Base-by-base conservation (phyloP, 2,113 vertebrate genomes). In the Grammomys dolichurus region DNA sequence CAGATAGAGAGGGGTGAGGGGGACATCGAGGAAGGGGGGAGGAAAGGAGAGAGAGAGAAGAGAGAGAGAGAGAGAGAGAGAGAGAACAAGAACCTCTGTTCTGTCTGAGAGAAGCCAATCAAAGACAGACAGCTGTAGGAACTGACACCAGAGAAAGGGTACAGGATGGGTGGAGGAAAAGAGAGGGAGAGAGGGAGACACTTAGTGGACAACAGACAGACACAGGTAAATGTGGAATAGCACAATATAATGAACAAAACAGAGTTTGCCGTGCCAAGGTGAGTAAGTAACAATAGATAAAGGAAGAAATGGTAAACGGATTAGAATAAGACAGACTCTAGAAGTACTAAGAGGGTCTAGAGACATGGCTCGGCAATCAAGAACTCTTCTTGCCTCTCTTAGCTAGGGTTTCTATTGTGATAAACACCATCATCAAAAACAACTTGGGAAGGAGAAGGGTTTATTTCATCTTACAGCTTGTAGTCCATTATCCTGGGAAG, bases 201-300 rank as follows among this genome's bases (percentile, higher is more conserved):
- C 73, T 91, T 26, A 70, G n/a, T 28, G 92, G 67, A 93, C 95
- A 46, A 60, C 85, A 97, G 90, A 93, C 67, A 90, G 96, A 91
- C 40, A 81, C 0, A 14, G 87, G 1, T 56, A 60, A 65, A 70
- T 54, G 36, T 28, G 31, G 92, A 91, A 69, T 28, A 84, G 48
- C 56, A 81, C 78, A 85, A 96, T 63, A n/a, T 76, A 93, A 93
- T 43, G 46, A 82, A 96, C 36, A 72, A 81, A 85, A 65, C 20
- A 80, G 65, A 33, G 12, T 70, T 58, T 67, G 33, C 51, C 22
- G 8, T 3, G 75, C 87, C 75, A 75, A 31, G 22, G 33, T 33
- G 63, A 80, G 13, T 24, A 56, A n/a, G 31, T 13, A 8, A 13
- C 20, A 87, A 33, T 8, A 54, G 91, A n/a, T 19, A 0, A 51